Conservation (phyloP, 2,888 invertebrate species). For the Drosophila paranaensis region DNA sequence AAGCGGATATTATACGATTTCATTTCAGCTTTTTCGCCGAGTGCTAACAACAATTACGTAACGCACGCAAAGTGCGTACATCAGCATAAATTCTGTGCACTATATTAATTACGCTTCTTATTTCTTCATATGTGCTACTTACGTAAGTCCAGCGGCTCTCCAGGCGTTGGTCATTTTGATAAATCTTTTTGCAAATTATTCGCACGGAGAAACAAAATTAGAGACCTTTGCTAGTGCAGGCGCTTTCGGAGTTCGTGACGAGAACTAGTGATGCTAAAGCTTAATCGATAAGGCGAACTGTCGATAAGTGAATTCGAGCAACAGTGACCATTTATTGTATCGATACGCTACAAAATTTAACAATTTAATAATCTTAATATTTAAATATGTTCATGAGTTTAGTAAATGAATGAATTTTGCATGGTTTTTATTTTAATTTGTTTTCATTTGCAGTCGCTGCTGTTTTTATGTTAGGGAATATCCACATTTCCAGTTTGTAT, state of each 20-base stretch:
- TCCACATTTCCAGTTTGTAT: neutral
- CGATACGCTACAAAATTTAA: slow-evolving; percentile 3
- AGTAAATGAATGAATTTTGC: neutral
- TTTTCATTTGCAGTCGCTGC: no score
- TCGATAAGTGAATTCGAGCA: neutral
- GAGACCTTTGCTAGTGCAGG: slow-evolving; percentile 41
- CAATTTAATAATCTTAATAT: accelerated
- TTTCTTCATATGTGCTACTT: slow-evolving; percentile 83
- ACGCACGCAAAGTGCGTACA: slow-evolving; percentile 27
- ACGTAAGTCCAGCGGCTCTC: slow-evolving; percentile 94
- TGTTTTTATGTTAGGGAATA: neutral
- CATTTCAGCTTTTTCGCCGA: neutral
- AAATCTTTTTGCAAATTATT: slow-evolving; percentile 44
- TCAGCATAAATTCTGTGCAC: neutral
- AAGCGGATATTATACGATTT: slow-evolving; percentile 3
- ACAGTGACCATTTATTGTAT: neutral
- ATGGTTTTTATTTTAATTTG: neutral
- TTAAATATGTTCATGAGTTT: neutral
- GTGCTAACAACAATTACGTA: slow-evolving; percentile 64
- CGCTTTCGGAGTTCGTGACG: slow-evolving; percentile 43
- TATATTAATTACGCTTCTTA: neutral
- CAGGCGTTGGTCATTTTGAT: slow-evolving; percentile 89
- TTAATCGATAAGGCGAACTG: slow-evolving; percentile 16
- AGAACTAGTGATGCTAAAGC: slow-evolving; percentile 10
- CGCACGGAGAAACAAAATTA: slow-evolving; percentile 38